These are phyloP conservation scores for Perccottus glenii DNA, from an alignment of 2,113 vertebrate genomes.

Conservation along the genomic window DNA sequence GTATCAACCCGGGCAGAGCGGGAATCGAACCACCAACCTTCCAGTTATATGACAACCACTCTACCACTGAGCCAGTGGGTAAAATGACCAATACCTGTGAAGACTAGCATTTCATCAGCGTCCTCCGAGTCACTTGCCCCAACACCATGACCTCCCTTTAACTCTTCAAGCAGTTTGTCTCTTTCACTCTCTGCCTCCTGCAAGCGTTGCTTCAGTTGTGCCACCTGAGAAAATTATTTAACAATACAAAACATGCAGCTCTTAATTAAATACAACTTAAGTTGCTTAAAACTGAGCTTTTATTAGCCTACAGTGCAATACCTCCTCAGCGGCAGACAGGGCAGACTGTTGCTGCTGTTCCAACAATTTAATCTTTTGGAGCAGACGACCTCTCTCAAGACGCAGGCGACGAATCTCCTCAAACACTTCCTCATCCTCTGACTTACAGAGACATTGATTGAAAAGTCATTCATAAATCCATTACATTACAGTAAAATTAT, in stretches of 20 bases:
- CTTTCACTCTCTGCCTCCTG: conserved; percentile 81
- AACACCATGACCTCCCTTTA: conserved; percentile 77
- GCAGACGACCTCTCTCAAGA: conserved; percentile 87
- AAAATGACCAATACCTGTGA: conserved; percentile 79
- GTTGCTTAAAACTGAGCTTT: neutral
- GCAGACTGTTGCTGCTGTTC: conserved; percentile 87
- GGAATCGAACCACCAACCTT: too few relatives aligned
- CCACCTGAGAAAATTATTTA: too few relatives aligned
- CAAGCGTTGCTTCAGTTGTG: conserved; percentile 81
- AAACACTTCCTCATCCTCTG: conserved; percentile 88
- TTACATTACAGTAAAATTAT: neutral
- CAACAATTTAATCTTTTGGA: conserved; percentile 90
- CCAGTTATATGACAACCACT: too few relatives aligned
- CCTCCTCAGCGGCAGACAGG: conserved; percentile 78
- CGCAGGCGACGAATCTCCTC: conserved; percentile 90
- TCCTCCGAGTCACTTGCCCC: conserved; percentile 77
- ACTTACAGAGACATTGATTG: conserved; percentile 38
- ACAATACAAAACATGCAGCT: neutral
- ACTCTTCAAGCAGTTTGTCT: conserved; percentile 83
- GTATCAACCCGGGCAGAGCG: too few relatives aligned
- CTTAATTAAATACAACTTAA: neutral
- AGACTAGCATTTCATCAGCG: conserved; percentile 83
- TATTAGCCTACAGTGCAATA: conserved; percentile 43
- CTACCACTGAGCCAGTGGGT: too few relatives aligned
- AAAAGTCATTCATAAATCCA: neutral